Base-by-base conservation (phyloP, 2,888 invertebrate species). In the Pedicia rivosa region DNA sequence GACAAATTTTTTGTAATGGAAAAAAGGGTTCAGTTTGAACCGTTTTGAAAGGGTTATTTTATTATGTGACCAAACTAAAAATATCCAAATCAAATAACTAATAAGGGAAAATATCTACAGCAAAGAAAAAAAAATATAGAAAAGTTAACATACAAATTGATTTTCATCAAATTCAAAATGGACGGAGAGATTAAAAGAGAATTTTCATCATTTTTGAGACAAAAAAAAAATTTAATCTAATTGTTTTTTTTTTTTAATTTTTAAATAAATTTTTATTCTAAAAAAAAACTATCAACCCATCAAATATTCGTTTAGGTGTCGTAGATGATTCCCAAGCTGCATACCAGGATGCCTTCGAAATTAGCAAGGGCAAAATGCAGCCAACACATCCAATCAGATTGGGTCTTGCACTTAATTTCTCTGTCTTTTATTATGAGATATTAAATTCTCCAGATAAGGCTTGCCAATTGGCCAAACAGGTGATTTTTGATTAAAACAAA, bases 361-460 rank as follows among this genome's bases (percentile, higher is more conserved):
- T 88, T 72, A 88, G 90, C 73, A 87, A 84, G 76, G 78, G 79
- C 63, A 84, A 88, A 75, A 90, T 94, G 91, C 84, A 86, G 71
- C 87, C 94, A 60, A 94, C 92, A 67, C 92, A 94, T 70, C 94
- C 94, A 62, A 94, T 95, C 67, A 80, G 94, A 70, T 80, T 95
- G 71, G 94, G 94, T 63, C 74, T 94, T 66, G 94, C 94, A 62
- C 81, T 92, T 69, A 94, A 94, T 73, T 94, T 90, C 78, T 92
- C 92, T 64, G 94, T 94, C 67, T 94, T 94, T 79, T 91, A 87
- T 74, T 94, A 92, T 72, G 94, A 94, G 83, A 94, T 94, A 68
- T 76, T 86, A 72, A 84, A 84, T 73, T 83, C 83, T 65, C 86
- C 86, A 67, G 86, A 86, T 68, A 83, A 83, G 72, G 86, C 86